phyloP scores from a whole-genome alignment of 2,797 vertebrate genomes.

The Xenops minutus region DNA sequence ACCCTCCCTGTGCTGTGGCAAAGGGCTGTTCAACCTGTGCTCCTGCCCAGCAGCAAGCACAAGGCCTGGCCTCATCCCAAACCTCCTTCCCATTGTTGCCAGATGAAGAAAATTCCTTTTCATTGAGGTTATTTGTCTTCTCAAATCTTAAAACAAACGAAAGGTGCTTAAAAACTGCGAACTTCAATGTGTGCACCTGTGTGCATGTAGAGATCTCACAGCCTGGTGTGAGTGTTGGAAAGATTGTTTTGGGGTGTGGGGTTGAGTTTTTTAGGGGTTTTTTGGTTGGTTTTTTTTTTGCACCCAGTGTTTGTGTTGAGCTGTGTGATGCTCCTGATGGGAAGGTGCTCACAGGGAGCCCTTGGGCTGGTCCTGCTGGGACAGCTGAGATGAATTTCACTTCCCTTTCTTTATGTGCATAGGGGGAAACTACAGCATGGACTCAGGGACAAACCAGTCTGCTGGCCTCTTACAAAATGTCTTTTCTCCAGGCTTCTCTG shows the following conservation, averaged over 20 bases:
- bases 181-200: background rate
- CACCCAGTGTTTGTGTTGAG: slow-evolving; percentile 70
- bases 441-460: slow-evolving; percentile 46
- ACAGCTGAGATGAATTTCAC: background rate
- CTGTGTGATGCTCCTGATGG: slow-evolving; percentile 52
- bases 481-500: background rate
- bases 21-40: background rate
- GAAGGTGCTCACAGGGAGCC: slow-evolving; percentile 57
- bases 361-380: slow-evolving; percentile 48
- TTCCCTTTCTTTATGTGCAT: background rate
- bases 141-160: background rate
- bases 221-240: slow-evolving; percentile 62
- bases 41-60: background rate
- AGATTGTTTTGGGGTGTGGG: background rate
- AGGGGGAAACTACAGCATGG: background rate
- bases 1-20: background rate
- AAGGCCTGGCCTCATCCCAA: background rate
- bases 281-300: slow-evolving; percentile 30
- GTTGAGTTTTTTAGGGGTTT: background rate
- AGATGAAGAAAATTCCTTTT: background rate
- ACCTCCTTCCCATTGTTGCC: background rate
- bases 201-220: slow-evolving; percentile 28
- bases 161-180: slow-evolving; percentile 58
- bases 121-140: background rate
- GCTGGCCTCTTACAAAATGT: background rate